Base-by-base conservation (phyloP, 2,888 invertebrate genomes). In the Nysson spinosus region DNA sequence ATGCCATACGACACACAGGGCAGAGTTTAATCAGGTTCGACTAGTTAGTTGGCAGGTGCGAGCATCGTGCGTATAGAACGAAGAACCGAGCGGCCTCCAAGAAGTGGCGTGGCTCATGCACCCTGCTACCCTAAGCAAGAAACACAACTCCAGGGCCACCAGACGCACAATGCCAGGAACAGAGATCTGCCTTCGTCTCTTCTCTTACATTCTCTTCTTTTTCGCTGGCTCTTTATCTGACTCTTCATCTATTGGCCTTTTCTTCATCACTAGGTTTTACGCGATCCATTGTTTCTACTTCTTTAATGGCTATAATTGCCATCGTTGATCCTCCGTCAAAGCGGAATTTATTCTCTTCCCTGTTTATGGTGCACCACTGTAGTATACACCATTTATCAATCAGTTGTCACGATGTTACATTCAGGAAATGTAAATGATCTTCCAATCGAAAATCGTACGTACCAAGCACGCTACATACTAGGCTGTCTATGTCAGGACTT, bases 21-120 rank as follows among this genome's bases (percentile, higher is more conserved):
- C 63, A 74, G 83, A 83, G 82, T 84, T 85, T 86, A 86, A 85
- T 85, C 85, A 85, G 85, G 85, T 85, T 85, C 85, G 83, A 85
- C 85, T 84, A 85, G 85, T 84, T 85, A 83, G 83, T 81, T 78
- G 82, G 82, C 85, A 85, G 84, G 86, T 85, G 85, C 85, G 84
- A 84, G 73, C 50, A 49, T 66, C 54, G 65, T 62, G 52, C 32
- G 49, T 26, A 26, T 24, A 42, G 51, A 43, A 64, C 64, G 66
- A 51, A 75, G 62, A 54, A 57, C 49, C 68, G 42, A 75, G 55
- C 65, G 50, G 66, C 60, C 64, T 79, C 78, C 75, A 35, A 75
- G 78, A 78, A 79, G 55, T 56, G 54, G 56, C 63, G 65, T 61
- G 57, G 40, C 65, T 65, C 66, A 54, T 49, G 50, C 62, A 42